phyloP scores from a whole-genome alignment of 2,888 invertebrate species.

The Aproaerema taeniolella region DNA sequence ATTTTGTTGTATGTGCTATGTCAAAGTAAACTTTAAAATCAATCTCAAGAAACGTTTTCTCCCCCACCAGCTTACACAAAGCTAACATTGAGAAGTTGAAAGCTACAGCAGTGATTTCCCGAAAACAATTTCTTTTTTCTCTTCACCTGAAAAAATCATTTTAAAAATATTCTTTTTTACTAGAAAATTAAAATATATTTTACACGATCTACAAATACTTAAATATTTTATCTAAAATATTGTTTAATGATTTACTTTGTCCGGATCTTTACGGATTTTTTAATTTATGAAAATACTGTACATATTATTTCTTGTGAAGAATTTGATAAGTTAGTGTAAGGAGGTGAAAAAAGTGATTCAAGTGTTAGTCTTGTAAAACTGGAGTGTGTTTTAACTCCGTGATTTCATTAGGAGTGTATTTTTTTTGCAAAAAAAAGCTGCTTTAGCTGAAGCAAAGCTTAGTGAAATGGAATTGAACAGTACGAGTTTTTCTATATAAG shows the following conservation, averaged over 20 bases:
- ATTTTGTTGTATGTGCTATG: too few species aligned
- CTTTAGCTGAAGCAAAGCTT: constrained; percentile 65
- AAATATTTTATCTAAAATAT: constrained; percentile 8
- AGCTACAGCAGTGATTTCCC: constrained; percentile 44
- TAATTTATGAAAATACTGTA: constrained; percentile 4
- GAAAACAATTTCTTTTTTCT: constrained; percentile 23
- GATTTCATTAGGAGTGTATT: too few species aligned
- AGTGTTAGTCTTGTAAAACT: neutral
- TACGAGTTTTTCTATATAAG: too few species aligned
- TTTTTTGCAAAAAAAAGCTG: constrained; percentile 56
- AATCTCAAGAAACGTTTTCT: constrained; percentile 49
- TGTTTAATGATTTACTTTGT: constrained; percentile 16
- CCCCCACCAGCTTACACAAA: constrained; percentile 55
- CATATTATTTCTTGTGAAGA: too few species aligned
- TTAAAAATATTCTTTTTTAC: too few species aligned
- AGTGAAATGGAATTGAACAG: constrained; percentile 17
- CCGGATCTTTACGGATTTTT: constrained; percentile 59
- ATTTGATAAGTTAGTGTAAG: constrained; percentile 29
- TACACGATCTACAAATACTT: constrained; percentile 13
- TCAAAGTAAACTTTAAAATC: too few species aligned
- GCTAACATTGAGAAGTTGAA: constrained; percentile 63
- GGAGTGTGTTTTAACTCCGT: constrained; percentile 21
- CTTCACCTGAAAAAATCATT: constrained; percentile 64
- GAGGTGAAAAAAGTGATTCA: constrained; percentile 4
- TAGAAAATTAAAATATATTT: constrained; percentile 18